Evolutionary conservation across 2,113 vertebrate species (phyloP), one percentile per base, ranked within the genome.

Genomic region (Axis porcinus): DNA sequence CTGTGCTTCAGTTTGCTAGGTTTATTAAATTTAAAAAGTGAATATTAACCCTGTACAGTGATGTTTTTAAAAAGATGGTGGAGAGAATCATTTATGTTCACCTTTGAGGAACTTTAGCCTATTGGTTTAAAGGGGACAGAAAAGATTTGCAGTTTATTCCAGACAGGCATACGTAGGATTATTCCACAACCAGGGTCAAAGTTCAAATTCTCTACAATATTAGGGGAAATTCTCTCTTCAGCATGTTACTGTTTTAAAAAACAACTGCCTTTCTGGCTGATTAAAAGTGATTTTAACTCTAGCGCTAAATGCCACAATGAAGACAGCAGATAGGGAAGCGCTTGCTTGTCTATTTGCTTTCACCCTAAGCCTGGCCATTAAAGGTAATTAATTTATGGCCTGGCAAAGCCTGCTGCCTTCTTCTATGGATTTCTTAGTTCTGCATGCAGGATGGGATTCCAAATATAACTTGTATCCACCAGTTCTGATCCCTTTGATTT

Each of bases 321-420:
- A 95, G 96, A 94, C 84, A 27, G 62, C 50, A 96, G 94, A 97
- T 96, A 96, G 83, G 36, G 79, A 83, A 93, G 94, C 9, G 7
- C 47, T 82, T 52, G 54, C 40, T 5, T 79, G 84, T 96, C 90
- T 62, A 23, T 94, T 94, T 92, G 94, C 95, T 92, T 97, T 96
- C 86, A 79, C 84, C 33, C 90, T 62, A 95, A 92, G 84, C 89
- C 87, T 58, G 54, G 23, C 92, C 74, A 82, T 96, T 97, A 96
- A 97, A 86, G 50, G 55, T 83, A 89, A 97, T 97, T 91, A 96
- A 97, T 98, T 96, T 97, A 96, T 87, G 94, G 86, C 55, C 86
- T n/a, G 16, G 40, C 83, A 89, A 62, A 91, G 57, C 62, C 70
- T 76, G 64, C 67, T 81, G 79, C 60, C 78, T 89, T 96, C 95